Conservation (phyloP, 2,113 vertebrate species). For the Aleadryas rufinucha region DNA sequence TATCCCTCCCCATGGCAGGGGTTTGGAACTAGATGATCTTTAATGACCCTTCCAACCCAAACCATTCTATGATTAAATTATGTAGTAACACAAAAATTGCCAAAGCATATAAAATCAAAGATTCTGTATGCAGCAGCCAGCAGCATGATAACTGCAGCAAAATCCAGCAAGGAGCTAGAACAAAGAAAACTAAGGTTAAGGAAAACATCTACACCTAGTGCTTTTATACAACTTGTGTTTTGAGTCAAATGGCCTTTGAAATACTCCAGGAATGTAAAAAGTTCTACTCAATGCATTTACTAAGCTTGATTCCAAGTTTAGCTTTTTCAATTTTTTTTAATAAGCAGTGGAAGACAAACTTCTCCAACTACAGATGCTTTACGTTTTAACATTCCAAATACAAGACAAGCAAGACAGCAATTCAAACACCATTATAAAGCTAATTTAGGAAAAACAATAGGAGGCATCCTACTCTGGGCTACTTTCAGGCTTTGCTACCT, state of each 20-base stretch:
- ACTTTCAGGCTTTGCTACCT: not conserved
- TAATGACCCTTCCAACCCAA: not conserved
- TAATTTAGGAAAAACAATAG: not conserved
- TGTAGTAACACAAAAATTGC: not conserved
- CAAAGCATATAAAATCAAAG: not conserved
- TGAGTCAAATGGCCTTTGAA: not conserved
- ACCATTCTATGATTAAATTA: not conserved
- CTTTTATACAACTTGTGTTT: not conserved
- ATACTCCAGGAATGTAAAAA: not conserved
- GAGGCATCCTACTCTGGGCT: not conserved
- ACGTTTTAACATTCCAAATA: not conserved
- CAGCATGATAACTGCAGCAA: not conserved
- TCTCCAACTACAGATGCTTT: not conserved
- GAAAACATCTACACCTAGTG: not conserved
- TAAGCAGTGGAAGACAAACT: not conserved
- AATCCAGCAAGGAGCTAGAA: not conserved
- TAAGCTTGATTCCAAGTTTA: not conserved
- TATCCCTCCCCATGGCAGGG: not conserved
- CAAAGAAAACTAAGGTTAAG: not conserved
- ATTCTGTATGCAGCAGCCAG: not conserved
- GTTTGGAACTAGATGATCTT: not conserved
- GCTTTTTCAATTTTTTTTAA: not conserved
- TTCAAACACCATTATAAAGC: not conserved
- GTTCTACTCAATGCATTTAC: not conserved
- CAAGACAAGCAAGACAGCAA: not conserved